Percentiles rank a stretch among this genome's conserved stretches.
These are phyloP conservation scores for Sebastes nivosus DNA, from an alignment of 2,797 vertebrate species.

Conservation along the genomic window DNA sequence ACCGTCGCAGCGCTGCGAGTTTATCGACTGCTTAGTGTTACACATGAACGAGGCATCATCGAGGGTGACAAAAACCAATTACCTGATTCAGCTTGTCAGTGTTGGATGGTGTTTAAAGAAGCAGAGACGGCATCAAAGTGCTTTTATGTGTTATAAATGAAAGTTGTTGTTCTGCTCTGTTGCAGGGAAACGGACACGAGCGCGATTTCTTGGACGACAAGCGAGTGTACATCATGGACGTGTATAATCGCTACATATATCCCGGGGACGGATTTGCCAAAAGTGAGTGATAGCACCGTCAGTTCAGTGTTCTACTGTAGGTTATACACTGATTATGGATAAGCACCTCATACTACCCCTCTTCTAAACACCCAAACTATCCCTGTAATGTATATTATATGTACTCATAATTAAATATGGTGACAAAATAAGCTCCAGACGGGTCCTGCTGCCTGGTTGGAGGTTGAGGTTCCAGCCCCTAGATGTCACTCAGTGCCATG, in stretches of 20 bases:
- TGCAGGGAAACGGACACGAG: slow-evolving; percentile 95
- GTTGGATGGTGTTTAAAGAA: background rate
- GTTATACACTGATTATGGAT: too few species aligned
- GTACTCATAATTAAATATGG: background rate
- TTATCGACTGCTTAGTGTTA: background rate
- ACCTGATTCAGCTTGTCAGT: background rate
- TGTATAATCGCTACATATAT: slow-evolving; percentile 95
- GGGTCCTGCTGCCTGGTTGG: background rate
- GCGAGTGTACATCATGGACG: slow-evolving; percentile 96
- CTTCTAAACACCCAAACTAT: background rate
- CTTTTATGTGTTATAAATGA: background rate
- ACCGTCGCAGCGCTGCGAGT: slow-evolving; percentile 1
- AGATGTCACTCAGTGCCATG: slow-evolving; percentile 35
- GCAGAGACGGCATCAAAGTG: background rate
- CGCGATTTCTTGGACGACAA: slow-evolving; percentile 93
- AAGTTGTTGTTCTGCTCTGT: slow-evolving; percentile 10
- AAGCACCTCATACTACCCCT: too few species aligned
- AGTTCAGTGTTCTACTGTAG: too few species aligned
- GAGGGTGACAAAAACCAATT: background rate
- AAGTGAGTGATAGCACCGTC: slow-evolving; percentile 81
- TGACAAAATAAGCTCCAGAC: background rate
- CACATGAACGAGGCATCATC: background rate
- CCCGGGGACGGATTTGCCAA: slow-evolving; percentile 92
- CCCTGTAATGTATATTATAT: background rate
- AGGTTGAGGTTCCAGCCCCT: background rate